Base-by-base conservation (phyloP, 2,113 vertebrate genomes). In the Crocuta crocuta region DNA sequence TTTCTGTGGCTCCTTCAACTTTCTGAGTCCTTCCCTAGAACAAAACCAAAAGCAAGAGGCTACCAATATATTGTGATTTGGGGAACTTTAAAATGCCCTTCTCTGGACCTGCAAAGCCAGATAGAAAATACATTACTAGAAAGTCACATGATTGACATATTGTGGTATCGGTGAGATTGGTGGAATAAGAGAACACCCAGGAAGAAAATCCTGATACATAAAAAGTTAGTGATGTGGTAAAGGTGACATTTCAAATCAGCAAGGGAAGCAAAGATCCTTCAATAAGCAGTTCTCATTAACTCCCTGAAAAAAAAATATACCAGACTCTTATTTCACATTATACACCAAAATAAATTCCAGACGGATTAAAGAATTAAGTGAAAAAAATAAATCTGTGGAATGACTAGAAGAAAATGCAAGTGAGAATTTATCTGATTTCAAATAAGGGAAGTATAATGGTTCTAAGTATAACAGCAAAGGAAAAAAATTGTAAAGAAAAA, bases 381-480 rank as follows among this genome's bases (percentile, higher is more conserved):
- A 35, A 70, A 96, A 66, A 90, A 70, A 61, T 82, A 83, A 94
- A 96, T 89, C n/a, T 28, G 55, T 50, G 43, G 58, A 89, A 90
- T 43, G 86, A 93, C 93, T 93, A 95, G 53, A 63, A 91, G 71
- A 78, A 97, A 79, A 91, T 17, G 3, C 73, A 89, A 66, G 89
- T 93, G 91, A 76, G 61, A 85, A 95, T 96, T 74, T 76, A 81
- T 93, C 87, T 95, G 78, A 91, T 98, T 88, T 97, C 43, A 83
- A 81, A 73, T 89, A 85, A 55, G 39, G 28, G 33, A 73, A 85
- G 19, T 76, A 24, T 28, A 76, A 45, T 15, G 68, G 43, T 55
- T 78, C 63, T 53, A 81, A 73, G 68, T 39, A 21, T 50, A 39
- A 89, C 45, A 45, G 53, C 68, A 90, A 92, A 93, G 86, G 89